Evolutionary conservation across 2,888 invertebrate genomes (phyloP), one percentile per base, ranked within the genome.

Genomic region (Ectemnius lituratus): DNA sequence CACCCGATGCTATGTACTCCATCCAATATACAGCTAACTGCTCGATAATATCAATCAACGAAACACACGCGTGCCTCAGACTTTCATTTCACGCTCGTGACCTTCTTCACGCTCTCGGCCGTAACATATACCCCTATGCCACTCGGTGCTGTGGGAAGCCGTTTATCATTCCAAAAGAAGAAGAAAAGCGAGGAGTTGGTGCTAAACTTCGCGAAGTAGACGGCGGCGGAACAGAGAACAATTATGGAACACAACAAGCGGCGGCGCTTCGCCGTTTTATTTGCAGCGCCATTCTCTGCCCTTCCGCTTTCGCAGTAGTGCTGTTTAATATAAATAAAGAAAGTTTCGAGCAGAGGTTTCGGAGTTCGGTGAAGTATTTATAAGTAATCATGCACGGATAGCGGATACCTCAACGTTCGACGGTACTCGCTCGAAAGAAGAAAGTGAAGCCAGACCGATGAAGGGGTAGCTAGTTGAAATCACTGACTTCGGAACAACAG

Each of bases 331-430:
- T 78, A 82, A 80, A 79, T 80, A 79, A 82, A 81, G 16, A 86
- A 84, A 79, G 82, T 78, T 64, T 73, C 59, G 69, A 65, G 70
- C 76, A 66, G 71, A 76, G 77, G 78, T 79, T 82, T 85, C 80
- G 74, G 81, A 84, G 87, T 84, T 85, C 80, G 80, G 28, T 65
- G 72, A 82, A 84, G 84, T 85, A 83, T 76, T 77, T 75, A 73
- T 67, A 82, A 82, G 81, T 85, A 85, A 86, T 86, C 81, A 76
- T 66, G 78, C 47, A 49, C 58, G 28, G 56, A 58, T 65, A 56
- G 46, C 37, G 57, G 58, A 66, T 66, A 45, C 68, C 60, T 57
- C 66, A 63, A 61, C 45, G 70, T 65, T 62, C 49, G 23, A 63
- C n/a, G 58, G 64, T 37, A 16, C 52, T 52, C 52, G 14, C 52